Percentiles rank a stretch among this genome's conserved stretches.
Conservation (phyloP, 1,140 invertebrate species). For the Orussus abietinus region DNA sequence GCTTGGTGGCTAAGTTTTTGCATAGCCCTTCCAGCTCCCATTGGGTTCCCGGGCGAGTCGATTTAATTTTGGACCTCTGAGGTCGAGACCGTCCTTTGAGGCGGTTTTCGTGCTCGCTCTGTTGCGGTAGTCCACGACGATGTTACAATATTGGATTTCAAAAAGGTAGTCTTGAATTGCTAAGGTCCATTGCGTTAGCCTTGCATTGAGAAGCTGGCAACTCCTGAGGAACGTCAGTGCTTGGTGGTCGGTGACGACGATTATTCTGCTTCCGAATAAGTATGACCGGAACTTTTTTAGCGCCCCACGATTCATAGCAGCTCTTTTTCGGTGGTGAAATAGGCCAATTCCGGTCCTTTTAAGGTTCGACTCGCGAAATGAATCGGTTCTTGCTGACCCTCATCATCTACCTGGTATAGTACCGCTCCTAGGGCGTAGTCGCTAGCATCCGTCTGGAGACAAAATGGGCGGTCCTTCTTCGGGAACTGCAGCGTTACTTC, state of each 20-base stretch:
- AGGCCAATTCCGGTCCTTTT: constrained; percentile 39
- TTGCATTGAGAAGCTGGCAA: constrained; percentile 38
- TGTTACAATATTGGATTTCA: constrained; percentile 30
- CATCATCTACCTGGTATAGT: constrained; percentile 22
- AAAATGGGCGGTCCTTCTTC: constrained; percentile 16
- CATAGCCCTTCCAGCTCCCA: not conserved
- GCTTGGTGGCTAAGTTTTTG: not conserved
- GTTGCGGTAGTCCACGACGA: not conserved
- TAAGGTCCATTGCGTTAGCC: constrained; percentile 45
- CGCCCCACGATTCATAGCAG: constrained; percentile 42
- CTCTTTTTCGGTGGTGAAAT: constrained; percentile 43
- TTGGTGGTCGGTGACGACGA: constrained; percentile 50
- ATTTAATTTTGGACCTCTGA: too few relatives aligned
- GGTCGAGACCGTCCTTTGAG: not conserved
- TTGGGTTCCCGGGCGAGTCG: not conserved
- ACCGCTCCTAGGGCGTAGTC: constrained; percentile 27
- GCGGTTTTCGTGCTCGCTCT: not conserved
- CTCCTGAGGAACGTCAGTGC: constrained; percentile 40
- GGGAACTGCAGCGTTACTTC: constrained; percentile 19
- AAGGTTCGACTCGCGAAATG: constrained; percentile 44
- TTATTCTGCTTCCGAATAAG: constrained; percentile 35
- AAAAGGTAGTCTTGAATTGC: constrained; percentile 44
- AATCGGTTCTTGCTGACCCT: constrained; percentile 18
- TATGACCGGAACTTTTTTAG: constrained; percentile 39
- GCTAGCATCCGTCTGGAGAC: constrained; percentile 28